Evolutionary conservation across 2,113 vertebrate genomes (phyloP).

Genomic region (Salminus brasiliensis): DNA sequence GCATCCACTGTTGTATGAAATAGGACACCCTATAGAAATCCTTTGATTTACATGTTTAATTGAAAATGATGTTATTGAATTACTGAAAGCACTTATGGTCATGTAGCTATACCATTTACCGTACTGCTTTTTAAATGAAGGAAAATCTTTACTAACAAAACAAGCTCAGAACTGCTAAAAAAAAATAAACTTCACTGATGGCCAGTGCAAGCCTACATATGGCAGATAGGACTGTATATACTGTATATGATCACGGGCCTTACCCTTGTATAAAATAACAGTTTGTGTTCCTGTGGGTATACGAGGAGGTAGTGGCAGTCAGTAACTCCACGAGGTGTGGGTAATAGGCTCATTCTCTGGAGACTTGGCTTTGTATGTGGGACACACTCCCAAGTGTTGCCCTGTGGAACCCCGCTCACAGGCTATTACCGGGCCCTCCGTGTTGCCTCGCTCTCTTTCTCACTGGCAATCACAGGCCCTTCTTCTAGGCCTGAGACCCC

Average conservation of each 20-base stretch:
- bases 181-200: no score
- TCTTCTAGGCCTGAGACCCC: constrained; percentile 38
- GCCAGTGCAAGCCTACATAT: no score
- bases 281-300: not conserved
- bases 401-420: constrained; percentile 16
- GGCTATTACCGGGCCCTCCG: constrained; percentile 10
- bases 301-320: not conserved
- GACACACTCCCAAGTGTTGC: not conserved
- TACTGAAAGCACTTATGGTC: no score
- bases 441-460: constrained; percentile 37
- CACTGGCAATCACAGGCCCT: constrained; percentile 40
- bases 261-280: not conserved
- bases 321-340: not conserved
- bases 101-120: no score
- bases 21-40: no score
- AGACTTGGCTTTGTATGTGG: constrained; percentile 13
- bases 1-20: no score
- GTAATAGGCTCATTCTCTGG: not conserved
- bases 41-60: no score
- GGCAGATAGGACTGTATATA: no score
- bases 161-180: no score
- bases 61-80: no score
- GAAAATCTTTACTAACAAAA: no score
- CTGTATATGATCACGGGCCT: not conserved
- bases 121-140: no score